These are phyloP conservation scores for Actinia equina DNA, from an alignment of 64 coral and sea anemone genomes.

Conservation along the genomic window DNA sequence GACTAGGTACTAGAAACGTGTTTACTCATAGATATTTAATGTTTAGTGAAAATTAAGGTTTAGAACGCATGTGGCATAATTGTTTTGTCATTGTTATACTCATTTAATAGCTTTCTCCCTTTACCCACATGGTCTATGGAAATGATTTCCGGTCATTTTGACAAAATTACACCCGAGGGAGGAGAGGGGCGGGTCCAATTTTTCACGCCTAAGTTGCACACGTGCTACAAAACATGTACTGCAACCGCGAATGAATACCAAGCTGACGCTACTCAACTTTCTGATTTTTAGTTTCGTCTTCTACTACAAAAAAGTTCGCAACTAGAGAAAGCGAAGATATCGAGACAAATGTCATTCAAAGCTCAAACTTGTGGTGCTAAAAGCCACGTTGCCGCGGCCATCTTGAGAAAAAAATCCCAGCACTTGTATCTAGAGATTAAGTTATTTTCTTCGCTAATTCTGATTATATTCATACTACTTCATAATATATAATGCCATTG, in stretches of 20 bases:
- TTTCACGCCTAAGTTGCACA: not conserved
- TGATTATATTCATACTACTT: not conserved
- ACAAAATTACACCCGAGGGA: not conserved
- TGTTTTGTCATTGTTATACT: not conserved
- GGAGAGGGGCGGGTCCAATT: not conserved
- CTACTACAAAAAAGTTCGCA: too few relatives aligned
- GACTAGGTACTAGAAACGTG: not conserved
- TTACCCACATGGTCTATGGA: not conserved
- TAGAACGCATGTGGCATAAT: not conserved
- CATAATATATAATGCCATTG: not conserved
- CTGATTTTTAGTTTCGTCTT: too few relatives aligned
- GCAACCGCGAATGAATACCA: too few relatives aligned
- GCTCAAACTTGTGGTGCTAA: too few relatives aligned
- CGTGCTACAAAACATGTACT: not conserved
- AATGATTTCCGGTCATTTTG: too few relatives aligned
- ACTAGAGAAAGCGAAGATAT: too few relatives aligned
- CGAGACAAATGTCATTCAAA: too few relatives aligned
- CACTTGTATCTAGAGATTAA: too few relatives aligned
- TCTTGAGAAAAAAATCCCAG: too few relatives aligned
- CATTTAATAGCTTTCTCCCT: not conserved
- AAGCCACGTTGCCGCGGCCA: too few relatives aligned
- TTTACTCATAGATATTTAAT: not conserved
- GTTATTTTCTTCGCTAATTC: too few relatives aligned
- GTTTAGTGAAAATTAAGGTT: not conserved
- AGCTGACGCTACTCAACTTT: too few relatives aligned